Evolutionary conservation across 1,140 invertebrate species (phyloP).

Genomic region (Globodera ellingtonae): DNA sequence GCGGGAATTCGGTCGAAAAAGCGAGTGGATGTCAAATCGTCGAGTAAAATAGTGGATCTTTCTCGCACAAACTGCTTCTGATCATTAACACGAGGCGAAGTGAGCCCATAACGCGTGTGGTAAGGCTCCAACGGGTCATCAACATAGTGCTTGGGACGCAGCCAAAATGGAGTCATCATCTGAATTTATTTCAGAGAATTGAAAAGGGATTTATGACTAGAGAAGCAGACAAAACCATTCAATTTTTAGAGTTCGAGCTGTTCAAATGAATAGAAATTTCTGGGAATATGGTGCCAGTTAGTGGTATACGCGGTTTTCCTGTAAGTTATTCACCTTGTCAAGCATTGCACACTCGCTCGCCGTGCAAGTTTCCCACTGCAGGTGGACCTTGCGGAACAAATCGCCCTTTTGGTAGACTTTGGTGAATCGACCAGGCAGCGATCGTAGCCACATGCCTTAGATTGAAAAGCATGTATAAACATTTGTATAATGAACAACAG

Average conservation of each 20-base stretch:
- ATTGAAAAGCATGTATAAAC: neutral
- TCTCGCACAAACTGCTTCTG: constrained; percentile 54
- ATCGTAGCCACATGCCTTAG: constrained; percentile 61
- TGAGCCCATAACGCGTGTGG: constrained; percentile 59
- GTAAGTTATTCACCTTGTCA: constrained; percentile 43
- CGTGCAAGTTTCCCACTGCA: constrained; percentile 61
- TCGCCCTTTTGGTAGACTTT: constrained; percentile 58
- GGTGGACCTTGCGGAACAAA: constrained; percentile 44
- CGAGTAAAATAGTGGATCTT: constrained; percentile 57
- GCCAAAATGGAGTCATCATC: constrained; percentile 64
- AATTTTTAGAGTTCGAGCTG: neutral
- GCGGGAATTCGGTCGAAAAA: constrained; percentile 45
- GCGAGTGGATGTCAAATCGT: constrained; percentile 52
- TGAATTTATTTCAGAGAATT: neutral
- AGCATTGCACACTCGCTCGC: constrained; percentile 60
- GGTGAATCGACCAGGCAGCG: constrained; percentile 50
- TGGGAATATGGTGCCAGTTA: no score
- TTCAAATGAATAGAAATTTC: no score
- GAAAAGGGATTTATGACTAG: neutral
- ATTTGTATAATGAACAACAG: constrained; percentile 36
- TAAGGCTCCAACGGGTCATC: constrained; percentile 63
- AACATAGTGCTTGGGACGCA: constrained; percentile 58
- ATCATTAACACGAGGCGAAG: constrained; percentile 58
- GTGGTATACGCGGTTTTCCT: no score
- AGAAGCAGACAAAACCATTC: neutral